These are phyloP conservation scores for Eubucco bourcierii DNA, from an alignment of 2,113 vertebrate genomes.

Conservation along the genomic window DNA sequence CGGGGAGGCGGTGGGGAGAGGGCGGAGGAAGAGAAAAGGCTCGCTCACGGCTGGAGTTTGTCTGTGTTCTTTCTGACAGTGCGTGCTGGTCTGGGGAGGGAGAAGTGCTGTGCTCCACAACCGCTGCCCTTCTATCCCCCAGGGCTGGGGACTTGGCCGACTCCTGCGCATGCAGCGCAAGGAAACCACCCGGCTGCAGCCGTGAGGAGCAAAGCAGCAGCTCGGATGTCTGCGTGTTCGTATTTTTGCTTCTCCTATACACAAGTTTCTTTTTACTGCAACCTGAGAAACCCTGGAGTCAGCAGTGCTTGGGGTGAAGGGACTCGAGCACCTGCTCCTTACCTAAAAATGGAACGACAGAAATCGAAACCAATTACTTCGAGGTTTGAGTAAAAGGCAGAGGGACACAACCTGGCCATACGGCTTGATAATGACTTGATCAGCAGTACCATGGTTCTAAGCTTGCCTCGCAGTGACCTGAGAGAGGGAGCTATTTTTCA, in stretches of 20 bases:
- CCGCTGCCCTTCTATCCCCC: too few species aligned
- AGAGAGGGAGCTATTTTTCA: background rate
- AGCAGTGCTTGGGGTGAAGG: slow-evolving; percentile 13
- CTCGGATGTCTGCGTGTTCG: background rate
- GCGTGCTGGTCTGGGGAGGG: background rate
- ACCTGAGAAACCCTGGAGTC: background rate
- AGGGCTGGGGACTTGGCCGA: rapidly evolving
- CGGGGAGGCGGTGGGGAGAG: background rate
- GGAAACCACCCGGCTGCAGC: rapidly evolving
- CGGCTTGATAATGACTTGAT: background rate
- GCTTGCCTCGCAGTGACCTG: background rate
- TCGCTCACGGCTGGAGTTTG: rapidly evolving
- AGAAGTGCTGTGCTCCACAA: rapidly evolving
- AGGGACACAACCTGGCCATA: background rate
- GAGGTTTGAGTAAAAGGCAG: background rate
- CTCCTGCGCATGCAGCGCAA: rapidly evolving
- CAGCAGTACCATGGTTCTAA: background rate
- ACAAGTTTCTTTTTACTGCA: slow-evolving; percentile 6
- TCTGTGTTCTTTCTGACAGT: rapidly evolving
- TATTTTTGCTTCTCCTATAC: background rate
- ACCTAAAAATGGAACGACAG: slow-evolving; percentile 66
- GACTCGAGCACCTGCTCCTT: slow-evolving; percentile 65
- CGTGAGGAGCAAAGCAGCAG: background rate
- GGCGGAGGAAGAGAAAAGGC: background rate
- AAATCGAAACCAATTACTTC: slow-evolving; percentile 13